A percentile compares a stretch with the other conserved stretches of the same genome.
These are phyloP conservation scores for Turnix velox DNA, from an alignment of 2,113 vertebrate genomes.

Conservation along the genomic window DNA sequence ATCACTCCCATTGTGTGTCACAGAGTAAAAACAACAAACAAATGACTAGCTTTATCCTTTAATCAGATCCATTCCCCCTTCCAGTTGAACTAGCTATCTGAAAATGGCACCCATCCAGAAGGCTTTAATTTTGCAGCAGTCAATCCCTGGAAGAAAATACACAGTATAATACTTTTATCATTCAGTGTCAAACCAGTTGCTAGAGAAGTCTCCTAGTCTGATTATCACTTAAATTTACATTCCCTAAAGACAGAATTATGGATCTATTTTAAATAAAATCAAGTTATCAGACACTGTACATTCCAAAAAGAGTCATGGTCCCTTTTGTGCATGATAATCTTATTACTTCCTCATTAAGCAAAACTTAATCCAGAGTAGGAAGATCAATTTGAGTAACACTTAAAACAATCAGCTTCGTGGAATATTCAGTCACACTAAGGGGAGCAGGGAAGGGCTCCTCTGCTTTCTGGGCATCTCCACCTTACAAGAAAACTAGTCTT, in stretches of 20 bases:
- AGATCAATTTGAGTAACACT: constrained; percentile 37
- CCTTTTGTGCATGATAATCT: constrained; percentile 23
- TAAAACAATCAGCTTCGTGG: neutral
- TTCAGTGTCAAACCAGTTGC: neutral
- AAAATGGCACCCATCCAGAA: constrained; percentile 25
- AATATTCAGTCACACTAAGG: neutral
- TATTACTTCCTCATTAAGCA: constrained; percentile 29
- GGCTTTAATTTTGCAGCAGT: neutral
- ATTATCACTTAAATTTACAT: neutral
- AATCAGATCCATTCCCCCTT: constrained; percentile 7
- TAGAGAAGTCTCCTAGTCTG: neutral
- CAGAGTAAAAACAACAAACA: neutral
- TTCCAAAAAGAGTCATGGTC: neutral
- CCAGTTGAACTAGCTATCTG: neutral
- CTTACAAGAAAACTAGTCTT: neutral
- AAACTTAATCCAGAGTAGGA: constrained; percentile 42
- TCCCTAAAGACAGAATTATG: neutral
- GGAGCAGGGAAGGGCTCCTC: neutral
- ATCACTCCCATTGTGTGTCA: neutral
- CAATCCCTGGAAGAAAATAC: neutral
- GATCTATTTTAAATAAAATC: neutral
- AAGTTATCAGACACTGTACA: neutral
- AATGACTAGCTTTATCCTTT: constrained; percentile 3
- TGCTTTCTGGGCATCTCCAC: neutral
- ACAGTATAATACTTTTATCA: neutral